phyloP scores from a whole-genome alignment of 2,797 vertebrate species.

The Intellagama lesueurii region DNA sequence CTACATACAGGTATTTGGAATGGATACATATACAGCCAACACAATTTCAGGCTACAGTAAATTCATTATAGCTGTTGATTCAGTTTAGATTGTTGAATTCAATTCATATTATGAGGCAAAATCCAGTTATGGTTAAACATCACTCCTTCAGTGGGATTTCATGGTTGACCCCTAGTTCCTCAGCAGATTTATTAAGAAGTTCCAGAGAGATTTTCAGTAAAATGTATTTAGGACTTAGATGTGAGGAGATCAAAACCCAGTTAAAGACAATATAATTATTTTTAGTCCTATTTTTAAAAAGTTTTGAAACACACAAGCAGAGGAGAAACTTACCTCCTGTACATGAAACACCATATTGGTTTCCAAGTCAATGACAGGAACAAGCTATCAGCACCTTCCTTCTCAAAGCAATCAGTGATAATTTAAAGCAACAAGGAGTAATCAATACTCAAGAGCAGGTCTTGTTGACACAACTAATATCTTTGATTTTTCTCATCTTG shows the following conservation, averaged over 20 bases:
- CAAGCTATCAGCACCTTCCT: slow-evolving; percentile 56
- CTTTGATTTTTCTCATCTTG: slow-evolving; percentile 46
- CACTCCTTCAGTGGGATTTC: background rate
- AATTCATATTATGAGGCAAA: slow-evolving; percentile 12
- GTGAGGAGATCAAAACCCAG: background rate
- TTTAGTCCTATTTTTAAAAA: slow-evolving; percentile 37
- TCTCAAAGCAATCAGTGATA: slow-evolving; percentile 61
- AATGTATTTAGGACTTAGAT: background rate
- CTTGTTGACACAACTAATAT: slow-evolving; percentile 60
- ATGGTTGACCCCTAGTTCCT: background rate
- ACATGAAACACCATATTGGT: slow-evolving; percentile 42
- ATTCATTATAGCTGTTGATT: background rate
- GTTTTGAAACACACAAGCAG: slow-evolving; percentile 13
- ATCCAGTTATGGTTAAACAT: background rate
- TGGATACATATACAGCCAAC: background rate
- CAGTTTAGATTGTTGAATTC: background rate
- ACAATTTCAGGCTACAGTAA: background rate
- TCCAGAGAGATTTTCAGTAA: background rate
- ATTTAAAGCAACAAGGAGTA: slow-evolving; percentile 59
- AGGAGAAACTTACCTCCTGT: slow-evolving; percentile 21
- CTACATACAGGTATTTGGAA: background rate
- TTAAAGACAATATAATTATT: background rate
- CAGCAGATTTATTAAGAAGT: background rate
- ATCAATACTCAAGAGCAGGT: slow-evolving; percentile 60
- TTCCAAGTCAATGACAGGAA: slow-evolving; percentile 44